Percentiles rank a stretch among this genome's conserved stretches.
Conservation (phyloP, 2,888 invertebrate species). For the Tinea semifulvella region DNA sequence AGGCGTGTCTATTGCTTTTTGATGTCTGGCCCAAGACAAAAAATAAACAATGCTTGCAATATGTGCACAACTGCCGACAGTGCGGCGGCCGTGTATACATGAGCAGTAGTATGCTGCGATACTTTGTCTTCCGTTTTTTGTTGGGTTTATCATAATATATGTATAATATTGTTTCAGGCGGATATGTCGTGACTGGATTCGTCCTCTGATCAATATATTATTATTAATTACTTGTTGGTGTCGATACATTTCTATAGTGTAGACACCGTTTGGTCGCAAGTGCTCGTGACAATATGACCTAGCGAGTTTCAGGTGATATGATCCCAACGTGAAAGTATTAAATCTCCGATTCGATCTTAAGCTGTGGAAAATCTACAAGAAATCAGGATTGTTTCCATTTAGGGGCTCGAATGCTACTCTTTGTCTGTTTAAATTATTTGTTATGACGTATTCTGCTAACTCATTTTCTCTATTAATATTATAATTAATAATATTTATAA, state of each 20-base stretch:
- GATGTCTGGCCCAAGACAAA: too few relatives aligned
- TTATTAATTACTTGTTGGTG: background rate
- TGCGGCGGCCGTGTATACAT: too few relatives aligned
- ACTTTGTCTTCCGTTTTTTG: too few relatives aligned
- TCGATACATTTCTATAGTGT: background rate
- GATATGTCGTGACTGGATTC: conserved; percentile 8
- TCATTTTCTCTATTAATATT: conserved; percentile 6
- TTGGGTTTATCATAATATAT: too few relatives aligned
- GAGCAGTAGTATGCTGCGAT: too few relatives aligned
- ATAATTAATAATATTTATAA: conserved; percentile 1
- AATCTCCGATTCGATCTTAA: conserved; percentile 13
- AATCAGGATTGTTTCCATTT: conserved; percentile 12
- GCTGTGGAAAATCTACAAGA: conserved; percentile 11
- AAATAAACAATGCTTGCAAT: too few relatives aligned
- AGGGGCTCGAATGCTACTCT: conserved; percentile 17
- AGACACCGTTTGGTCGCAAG: conserved; percentile 12
- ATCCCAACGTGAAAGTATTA: conserved; percentile 17
- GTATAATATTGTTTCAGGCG: too few relatives aligned
- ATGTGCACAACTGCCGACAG: too few relatives aligned
- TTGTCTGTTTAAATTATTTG: conserved; percentile 13
- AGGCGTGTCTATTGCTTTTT: too few relatives aligned
- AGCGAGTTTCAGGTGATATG: conserved; percentile 19
- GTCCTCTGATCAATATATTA: conserved; percentile 5
- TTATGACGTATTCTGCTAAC: background rate
- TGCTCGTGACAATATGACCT: conserved; percentile 20